These are phyloP conservation scores for Cottus gobio DNA, from an alignment of 2,113 vertebrate genomes.

Conservation along the genomic window DNA sequence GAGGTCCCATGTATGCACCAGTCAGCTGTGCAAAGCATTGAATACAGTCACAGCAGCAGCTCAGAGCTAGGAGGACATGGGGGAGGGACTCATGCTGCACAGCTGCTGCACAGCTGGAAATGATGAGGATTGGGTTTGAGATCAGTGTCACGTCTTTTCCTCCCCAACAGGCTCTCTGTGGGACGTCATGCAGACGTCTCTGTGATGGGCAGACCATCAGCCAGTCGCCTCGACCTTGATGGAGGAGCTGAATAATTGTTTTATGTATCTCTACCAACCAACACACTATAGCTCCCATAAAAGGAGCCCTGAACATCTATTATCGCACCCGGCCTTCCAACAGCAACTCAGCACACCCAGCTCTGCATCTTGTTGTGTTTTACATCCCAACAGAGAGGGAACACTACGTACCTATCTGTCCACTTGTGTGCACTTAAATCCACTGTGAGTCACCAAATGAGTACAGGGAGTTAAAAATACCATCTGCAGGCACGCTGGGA, in stretches of 20 bases:
- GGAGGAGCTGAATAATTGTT: too few species aligned
- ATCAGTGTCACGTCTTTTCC: not conserved
- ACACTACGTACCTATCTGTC: not conserved
- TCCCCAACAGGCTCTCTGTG: not conserved
- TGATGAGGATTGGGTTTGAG: not conserved
- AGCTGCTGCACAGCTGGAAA: slow-evolving; percentile 48
- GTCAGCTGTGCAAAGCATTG: too few species aligned
- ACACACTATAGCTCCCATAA: not conserved
- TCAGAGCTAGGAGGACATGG: slow-evolving; percentile 8
- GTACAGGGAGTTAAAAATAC: not conserved
- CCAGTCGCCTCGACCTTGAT: not conserved
- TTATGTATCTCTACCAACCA: too few species aligned
- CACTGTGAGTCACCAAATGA: not conserved
- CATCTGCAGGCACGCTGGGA: not conserved
- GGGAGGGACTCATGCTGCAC: slow-evolving; percentile 3
- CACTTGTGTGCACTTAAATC: not conserved
- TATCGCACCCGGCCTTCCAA: not conserved
- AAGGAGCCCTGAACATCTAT: not conserved
- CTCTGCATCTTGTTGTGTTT: not conserved
- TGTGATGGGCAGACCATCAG: not conserved
- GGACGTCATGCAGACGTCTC: not conserved
- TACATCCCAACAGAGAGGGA: not conserved
- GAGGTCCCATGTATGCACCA: not conserved
- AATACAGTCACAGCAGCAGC: slow-evolving; percentile 5
- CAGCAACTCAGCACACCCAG: not conserved